These are phyloP conservation scores for Latheticus oryzae DNA, from an alignment of 2,888 invertebrate species.

Conservation along the genomic window DNA sequence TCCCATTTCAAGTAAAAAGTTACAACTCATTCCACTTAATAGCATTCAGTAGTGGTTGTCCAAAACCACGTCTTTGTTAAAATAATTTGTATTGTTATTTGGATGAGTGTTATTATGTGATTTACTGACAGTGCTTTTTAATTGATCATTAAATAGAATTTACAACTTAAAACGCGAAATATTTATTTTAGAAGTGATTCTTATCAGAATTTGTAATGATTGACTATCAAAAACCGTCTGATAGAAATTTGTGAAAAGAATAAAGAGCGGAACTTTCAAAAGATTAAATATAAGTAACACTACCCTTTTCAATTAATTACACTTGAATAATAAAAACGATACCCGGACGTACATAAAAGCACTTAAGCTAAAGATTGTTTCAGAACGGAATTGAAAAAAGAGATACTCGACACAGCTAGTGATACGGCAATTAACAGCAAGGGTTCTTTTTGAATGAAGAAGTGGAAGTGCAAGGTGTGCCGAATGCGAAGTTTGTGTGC, in stretches of 20 bases:
- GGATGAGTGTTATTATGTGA: constrained; percentile 14
- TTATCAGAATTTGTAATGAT: no score
- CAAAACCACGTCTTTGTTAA: constrained; percentile 19
- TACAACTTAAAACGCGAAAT: constrained; percentile 16
- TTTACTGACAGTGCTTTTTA: constrained; percentile 26
- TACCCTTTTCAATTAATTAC: constrained; percentile 43
- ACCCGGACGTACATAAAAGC: constrained; percentile 38
- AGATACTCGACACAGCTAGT: constrained; percentile 34
- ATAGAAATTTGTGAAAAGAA: no score
- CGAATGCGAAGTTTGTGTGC: constrained; percentile 35
- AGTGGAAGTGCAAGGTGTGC: constrained; percentile 19
- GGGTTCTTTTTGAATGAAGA: constrained; percentile 28
- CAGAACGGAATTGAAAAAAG: constrained; percentile 33
- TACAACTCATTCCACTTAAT: constrained; percentile 26
- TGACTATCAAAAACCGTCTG: no score
- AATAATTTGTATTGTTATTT: constrained; percentile 14
- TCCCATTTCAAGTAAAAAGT: constrained; percentile 11
- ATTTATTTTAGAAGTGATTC: not conserved
- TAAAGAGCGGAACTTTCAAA: constrained; percentile 11
- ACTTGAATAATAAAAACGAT: constrained; percentile 37
- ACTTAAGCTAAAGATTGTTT: constrained; percentile 36
- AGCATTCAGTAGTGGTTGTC: constrained; percentile 13
- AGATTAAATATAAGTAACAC: constrained; percentile 37
- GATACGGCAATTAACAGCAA: constrained; percentile 45
- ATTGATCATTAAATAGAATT: constrained; percentile 27